Evolutionary conservation across 2,888 invertebrate species (phyloP).

Genomic region (Phymatocera aterrima): DNA sequence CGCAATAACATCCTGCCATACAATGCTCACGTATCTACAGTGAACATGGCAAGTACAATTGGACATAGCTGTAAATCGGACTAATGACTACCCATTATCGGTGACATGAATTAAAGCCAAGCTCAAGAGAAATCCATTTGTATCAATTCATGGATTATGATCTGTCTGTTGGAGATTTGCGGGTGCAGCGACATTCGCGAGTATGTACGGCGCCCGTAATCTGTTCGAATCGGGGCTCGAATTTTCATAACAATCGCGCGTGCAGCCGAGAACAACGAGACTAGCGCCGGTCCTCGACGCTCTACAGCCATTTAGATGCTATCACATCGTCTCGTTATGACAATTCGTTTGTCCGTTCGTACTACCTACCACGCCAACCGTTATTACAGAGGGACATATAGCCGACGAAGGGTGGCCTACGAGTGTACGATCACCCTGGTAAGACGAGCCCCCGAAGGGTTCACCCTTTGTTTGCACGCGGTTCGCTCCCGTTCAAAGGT

Average conservation of each 20-base stretch:
- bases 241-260: constrained; percentile 25
- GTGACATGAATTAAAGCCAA: background rate
- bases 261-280: constrained; percentile 13
- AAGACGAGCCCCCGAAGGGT: constrained; percentile 44
- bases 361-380: constrained; percentile 22
- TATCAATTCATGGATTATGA: background rate
- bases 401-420: constrained; percentile 26
- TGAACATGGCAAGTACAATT: background rate
- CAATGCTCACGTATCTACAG: background rate
- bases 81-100: constrained; percentile 5
- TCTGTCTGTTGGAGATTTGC: background rate
- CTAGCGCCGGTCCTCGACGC: background rate
- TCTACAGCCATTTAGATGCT: constrained; percentile 37
- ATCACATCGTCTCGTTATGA: constrained; percentile 45
- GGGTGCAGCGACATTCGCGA: background rate
- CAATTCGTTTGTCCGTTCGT: constrained; percentile 47
- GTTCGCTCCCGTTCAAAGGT: constrained; percentile 35
- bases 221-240: background rate
- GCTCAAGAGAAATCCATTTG: constrained; percentile 14
- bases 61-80: background rate
- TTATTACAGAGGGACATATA: constrained; percentile 41
- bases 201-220: background rate
- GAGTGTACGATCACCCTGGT: constrained; percentile 40
- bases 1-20: background rate
- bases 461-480: constrained; percentile 46